Base-by-base conservation (phyloP, 2,888 invertebrate species). In the Drosophila mettleri region DNA sequence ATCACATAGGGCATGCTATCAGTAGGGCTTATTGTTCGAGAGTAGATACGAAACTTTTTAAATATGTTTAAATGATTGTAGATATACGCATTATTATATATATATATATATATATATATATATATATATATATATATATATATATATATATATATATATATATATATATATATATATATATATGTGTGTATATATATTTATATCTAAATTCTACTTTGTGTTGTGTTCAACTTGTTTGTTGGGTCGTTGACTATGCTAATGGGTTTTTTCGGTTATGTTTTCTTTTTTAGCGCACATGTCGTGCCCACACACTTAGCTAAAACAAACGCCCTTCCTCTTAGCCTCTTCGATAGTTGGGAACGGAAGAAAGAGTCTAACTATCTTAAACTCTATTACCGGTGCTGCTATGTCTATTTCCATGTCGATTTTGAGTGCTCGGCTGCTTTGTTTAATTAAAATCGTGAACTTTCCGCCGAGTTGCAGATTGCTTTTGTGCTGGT, bases 371-470 rank as follows among this genome's bases (percentile, higher is more conserved):
- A 18, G 16, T 58, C 27, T 55, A 49, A 63, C 60, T 55, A 58
- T 54, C 60, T 71, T 59, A 52, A 51, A 49, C 58, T 39, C 41
- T 45, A 33, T 54, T 53, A 36, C 31, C 38, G 46, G 49, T 53
- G 43, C 27, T 48, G 18, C 34, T 46, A 29, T 20, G 48, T 54
- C 18, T 54, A 39, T 36, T 16, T 38, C 33, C 3, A 22, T 43
- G 52, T 69, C 45, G 39, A 60, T 69, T 61, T 67, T 51, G 41
- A 62, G 60, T 72, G 74, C 68, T 74, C 57, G 65, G 76, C 62
- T 79, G 73, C 73, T 73, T 80, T 73, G 70, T 71, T 73, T 78
- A 85, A 85, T 83, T 82, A 78, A 82, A 77, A 65, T 64, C 65
- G 66, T 65, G 16, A 82, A 77, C 68, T 82, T 70, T 69, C 38